A percentile compares a stretch with the other conserved stretches of the same genome.
These are phyloP conservation scores for Hirtodrosophila histrioides DNA, from an alignment of 2,888 invertebrate species.

Conservation along the genomic window DNA sequence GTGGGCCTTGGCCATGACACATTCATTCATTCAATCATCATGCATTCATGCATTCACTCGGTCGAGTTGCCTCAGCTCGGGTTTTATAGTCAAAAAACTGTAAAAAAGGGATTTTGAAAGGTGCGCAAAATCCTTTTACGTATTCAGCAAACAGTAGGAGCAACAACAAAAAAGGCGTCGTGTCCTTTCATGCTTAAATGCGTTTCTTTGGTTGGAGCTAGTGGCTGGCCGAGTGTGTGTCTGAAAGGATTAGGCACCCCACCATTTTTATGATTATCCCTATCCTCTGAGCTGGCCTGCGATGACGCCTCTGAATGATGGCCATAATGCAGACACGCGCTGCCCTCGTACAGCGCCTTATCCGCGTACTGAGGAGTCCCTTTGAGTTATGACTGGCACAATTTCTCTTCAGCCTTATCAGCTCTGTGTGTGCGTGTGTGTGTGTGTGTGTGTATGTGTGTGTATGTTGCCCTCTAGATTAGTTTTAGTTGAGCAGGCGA, in stretches of 20 bases:
- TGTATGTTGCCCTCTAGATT: constrained; percentile 40
- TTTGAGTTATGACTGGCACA: constrained; percentile 74
- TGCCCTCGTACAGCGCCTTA: constrained; percentile 29
- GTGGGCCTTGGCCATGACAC: constrained; percentile 47
- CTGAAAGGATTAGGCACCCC: constrained; percentile 67
- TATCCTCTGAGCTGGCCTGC: constrained; percentile 30
- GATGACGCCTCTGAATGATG: constrained; percentile 64
- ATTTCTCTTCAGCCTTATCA: constrained; percentile 68
- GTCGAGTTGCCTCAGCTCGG: constrained; percentile 30
- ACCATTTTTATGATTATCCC: constrained; percentile 59
- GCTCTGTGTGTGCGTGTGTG: constrained; percentile 15
- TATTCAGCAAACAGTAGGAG: constrained; percentile 47
- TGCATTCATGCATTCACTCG: constrained; percentile 66
- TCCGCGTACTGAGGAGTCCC: constrained; percentile 47
- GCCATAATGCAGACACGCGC: constrained; percentile 62
- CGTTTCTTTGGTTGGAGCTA: constrained; percentile 64
- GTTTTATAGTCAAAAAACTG: constrained; percentile 48
- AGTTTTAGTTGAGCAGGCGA: constrained; percentile 30
- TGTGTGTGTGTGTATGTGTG: constrained; percentile 6
- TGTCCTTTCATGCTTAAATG: constrained; percentile 75
- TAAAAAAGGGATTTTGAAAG: constrained; percentile 66
- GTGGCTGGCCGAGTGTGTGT: constrained; percentile 37
- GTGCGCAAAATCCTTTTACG: constrained; percentile 75
- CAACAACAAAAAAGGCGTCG: constrained; percentile 46
- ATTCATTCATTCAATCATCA: constrained; percentile 67